A percentile compares a stretch with the other conserved stretches of the same genome.
Evolutionary conservation across 1,140 invertebrate genomes (phyloP).

Genomic region (Sinonovacula constricta): DNA sequence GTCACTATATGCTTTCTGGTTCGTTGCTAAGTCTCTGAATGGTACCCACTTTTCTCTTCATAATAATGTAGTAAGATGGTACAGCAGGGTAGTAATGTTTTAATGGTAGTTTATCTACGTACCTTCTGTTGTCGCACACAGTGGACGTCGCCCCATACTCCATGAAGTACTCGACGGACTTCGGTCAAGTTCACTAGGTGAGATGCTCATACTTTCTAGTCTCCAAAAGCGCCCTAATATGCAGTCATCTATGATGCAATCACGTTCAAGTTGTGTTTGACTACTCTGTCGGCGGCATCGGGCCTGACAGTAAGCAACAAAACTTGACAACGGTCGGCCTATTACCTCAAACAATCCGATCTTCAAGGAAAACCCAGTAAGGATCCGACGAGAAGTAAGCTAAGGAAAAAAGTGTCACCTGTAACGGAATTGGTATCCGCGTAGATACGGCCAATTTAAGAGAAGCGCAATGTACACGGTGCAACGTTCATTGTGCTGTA

Average conservation of each 20-base stretch:
- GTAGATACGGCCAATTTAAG: too few relatives aligned
- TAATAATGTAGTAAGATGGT: background rate
- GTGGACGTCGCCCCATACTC: background rate
- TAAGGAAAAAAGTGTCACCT: slow-evolving; percentile 5
- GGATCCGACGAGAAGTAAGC: slow-evolving; percentile 8
- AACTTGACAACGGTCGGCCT: background rate
- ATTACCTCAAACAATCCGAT: slow-evolving; percentile 13
- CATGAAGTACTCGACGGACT: background rate
- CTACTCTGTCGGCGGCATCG: background rate
- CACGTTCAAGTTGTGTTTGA: too few relatives aligned
- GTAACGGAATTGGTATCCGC: too few relatives aligned
- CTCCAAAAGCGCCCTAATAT: too few relatives aligned
- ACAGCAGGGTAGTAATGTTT: slow-evolving; percentile 6
- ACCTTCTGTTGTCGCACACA: slow-evolving; percentile 6
- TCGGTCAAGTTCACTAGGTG: too few relatives aligned
- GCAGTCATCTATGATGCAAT: too few relatives aligned
- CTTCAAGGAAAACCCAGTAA: slow-evolving; percentile 26
- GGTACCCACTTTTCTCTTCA: slow-evolving; percentile 1
- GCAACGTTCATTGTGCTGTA: too few relatives aligned
- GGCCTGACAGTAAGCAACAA: slow-evolving; percentile 5
- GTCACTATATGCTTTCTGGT: background rate
- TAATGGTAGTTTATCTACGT: slow-evolving; percentile 4
- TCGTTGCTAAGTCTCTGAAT: slow-evolving; percentile 1
- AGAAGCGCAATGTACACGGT: too few relatives aligned
- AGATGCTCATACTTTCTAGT: too few relatives aligned